Conservation (phyloP, 2,797 vertebrate species). For the Etheostoma nigrum region DNA sequence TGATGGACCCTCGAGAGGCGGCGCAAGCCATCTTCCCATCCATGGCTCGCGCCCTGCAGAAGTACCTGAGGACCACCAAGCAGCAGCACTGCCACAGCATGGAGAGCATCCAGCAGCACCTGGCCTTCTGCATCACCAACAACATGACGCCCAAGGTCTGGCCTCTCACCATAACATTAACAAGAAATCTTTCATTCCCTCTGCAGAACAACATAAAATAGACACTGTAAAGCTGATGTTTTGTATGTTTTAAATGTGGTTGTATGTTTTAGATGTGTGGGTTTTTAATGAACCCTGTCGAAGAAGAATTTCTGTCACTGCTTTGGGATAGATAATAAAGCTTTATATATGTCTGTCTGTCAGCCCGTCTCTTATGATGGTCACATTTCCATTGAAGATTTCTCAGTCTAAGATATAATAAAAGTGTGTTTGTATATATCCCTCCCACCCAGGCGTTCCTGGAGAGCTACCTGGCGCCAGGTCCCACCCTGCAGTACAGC, state of each 20-base stretch:
- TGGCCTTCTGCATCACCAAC: conserved; percentile 97
- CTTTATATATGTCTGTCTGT: no score
- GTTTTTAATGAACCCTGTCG: no score
- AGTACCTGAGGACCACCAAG: conserved; percentile 95
- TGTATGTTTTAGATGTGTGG: no score
- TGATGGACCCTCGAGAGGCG: conserved; percentile 96
- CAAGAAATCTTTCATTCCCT: no score
- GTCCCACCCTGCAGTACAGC: conserved; percentile 96
- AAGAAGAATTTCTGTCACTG: no score
- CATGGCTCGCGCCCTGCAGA: conserved; percentile 98
- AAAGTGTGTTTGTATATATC: background rate
- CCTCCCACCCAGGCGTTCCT: conserved; percentile 88
- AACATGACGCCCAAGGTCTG: conserved; percentile 97
- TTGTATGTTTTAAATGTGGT: no score
- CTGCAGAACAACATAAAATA: no score
- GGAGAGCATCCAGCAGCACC: conserved; percentile 98
- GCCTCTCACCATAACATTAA: no score
- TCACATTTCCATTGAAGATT: no score
- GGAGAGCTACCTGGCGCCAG: conserved; percentile 92
- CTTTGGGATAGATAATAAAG: no score
- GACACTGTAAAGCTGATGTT: no score
- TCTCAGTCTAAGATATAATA: background rate
- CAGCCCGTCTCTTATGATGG: no score
- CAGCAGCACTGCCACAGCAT: conserved; percentile 98
- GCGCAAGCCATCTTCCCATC: conserved; percentile 98